phyloP scores from a whole-genome alignment of 2,797 vertebrate genomes.

The Sandelia bainsii region DNA sequence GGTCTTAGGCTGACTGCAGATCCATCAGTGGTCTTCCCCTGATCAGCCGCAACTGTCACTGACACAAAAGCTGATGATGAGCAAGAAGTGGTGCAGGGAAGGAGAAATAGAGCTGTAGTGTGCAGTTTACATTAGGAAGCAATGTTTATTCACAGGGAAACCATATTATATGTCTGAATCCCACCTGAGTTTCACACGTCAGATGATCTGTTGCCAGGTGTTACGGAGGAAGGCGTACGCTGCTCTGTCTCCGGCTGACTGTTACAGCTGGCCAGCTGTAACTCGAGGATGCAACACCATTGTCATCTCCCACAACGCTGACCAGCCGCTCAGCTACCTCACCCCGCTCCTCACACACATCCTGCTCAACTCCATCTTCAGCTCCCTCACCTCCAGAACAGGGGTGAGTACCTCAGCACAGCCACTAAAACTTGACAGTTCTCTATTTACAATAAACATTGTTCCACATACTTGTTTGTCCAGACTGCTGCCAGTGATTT shows the following conservation, averaged over 20 bases:
- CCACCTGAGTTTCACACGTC: not conserved
- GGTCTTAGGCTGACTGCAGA: too few species aligned
- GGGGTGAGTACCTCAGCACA: slow-evolving; percentile 83
- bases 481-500: not conserved
- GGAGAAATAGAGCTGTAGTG: rapidly evolving
- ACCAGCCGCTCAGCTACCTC: slow-evolving; percentile 88
- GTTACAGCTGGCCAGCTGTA: slow-evolving; percentile 91
- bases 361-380: slow-evolving; percentile 76
- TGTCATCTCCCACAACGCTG: slow-evolving; percentile 82
- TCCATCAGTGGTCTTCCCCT: not conserved
- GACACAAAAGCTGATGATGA: not conserved
- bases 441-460: too few species aligned
- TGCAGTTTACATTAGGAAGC: too few species aligned
- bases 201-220: slow-evolving; percentile 76
- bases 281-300: slow-evolving; percentile 87
- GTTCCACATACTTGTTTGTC: not conserved
- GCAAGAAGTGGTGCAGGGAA: too few species aligned
- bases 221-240: slow-evolving; percentile 73
- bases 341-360: slow-evolving; percentile 89
- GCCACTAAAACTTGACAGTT: too few species aligned
- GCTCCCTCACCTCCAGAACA: slow-evolving; percentile 66
- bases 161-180: not conserved
- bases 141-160: not conserved
- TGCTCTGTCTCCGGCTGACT: slow-evolving; percentile 79
- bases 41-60: too few species aligned